Evolutionary conservation across 1,140 invertebrate genomes (phyloP).

Genomic region (Trinorchestia longiramus): DNA sequence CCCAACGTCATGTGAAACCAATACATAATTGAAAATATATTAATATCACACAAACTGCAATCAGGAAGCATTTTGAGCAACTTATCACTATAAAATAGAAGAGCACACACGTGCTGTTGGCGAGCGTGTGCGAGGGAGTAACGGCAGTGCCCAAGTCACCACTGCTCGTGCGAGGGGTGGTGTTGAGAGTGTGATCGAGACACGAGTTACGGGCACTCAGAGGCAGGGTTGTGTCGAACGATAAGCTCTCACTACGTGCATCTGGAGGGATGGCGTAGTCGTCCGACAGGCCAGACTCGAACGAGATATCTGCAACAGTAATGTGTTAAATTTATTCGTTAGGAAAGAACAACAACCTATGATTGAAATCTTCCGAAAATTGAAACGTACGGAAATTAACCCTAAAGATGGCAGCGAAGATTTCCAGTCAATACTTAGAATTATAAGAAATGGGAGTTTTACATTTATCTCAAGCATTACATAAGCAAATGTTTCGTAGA

Average conservation of each 20-base stretch:
- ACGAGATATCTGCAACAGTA: slow-evolving; percentile 81
- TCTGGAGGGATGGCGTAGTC: slow-evolving; percentile 97
- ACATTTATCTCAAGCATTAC: background rate
- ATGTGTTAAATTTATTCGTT: slow-evolving; percentile 52
- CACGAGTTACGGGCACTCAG: slow-evolving; percentile 66
- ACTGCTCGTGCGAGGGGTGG: slow-evolving; percentile 46
- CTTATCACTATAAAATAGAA: background rate
- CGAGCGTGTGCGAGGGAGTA: slow-evolving; percentile 55
- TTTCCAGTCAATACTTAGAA: background rate
- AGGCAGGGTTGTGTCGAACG: slow-evolving; percentile 68
- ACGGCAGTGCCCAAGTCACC: background rate
- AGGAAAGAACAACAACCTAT: background rate
- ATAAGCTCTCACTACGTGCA: slow-evolving; percentile 79
- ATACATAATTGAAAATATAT: no score
- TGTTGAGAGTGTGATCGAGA: slow-evolving; percentile 64
- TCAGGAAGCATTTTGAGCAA: background rate
- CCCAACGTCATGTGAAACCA: no score
- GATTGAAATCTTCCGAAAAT: background rate
- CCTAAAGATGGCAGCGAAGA: background rate
- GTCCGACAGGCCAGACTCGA: slow-evolving; percentile 92
- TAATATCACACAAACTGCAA: no score
- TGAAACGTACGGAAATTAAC: background rate
- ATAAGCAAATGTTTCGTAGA: background rate
- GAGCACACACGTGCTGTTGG: slow-evolving; percentile 64
- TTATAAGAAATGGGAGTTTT: no score